Base-by-base conservation (phyloP, 2,888 invertebrate species). In the Caenorhabditis angaria region DNA sequence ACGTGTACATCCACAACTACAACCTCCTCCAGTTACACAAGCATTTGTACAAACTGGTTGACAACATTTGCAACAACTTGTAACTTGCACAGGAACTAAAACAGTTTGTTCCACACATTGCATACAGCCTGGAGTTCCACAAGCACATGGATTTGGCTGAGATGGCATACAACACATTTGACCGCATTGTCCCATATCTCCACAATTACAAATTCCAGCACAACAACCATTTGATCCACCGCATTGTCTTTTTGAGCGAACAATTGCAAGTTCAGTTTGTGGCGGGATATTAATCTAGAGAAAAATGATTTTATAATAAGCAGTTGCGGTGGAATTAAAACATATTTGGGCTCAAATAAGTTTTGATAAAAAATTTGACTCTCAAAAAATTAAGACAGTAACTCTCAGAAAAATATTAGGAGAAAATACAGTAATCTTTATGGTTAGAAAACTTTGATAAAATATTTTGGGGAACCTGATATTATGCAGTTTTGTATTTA, bases 21-120 rank as follows among this genome's bases (percentile, higher is more conserved):
- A 82, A 3, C 82, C 82, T 57, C 82, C 82, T 18, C 82, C 82
- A 48, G 80, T 76, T 0, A 79, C 73, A 65, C 82, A 82, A 27
- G 82, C 82, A 48, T 77, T 73, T 5, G 82, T 81, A 55, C 82
- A 82, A 6, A 82, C 81, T 29, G 82, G 82, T 47, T 77, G 81
- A 54, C 82, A 82, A 53, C 82, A 82, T 59, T 74, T 77, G 62
- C 82, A 82, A 57, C 82, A 82, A 2, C 78, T 80, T 14, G 78
- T 76, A 10, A 68, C 69, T 25, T 76, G 77, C 2, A 81, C 79
- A 51, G 79, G 79, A 14, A 77, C 77, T 6, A 71, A 58, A 56
- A 77, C 76, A 22, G 80, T 80, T 54, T 80, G 77, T 27, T 73
- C 70, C 12, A 64, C 64, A 59, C 80, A 80, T 47, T 61, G 64